phyloP scores from a whole-genome alignment of 2,797 vertebrate genomes.

The Cetoscarus ocellatus region DNA sequence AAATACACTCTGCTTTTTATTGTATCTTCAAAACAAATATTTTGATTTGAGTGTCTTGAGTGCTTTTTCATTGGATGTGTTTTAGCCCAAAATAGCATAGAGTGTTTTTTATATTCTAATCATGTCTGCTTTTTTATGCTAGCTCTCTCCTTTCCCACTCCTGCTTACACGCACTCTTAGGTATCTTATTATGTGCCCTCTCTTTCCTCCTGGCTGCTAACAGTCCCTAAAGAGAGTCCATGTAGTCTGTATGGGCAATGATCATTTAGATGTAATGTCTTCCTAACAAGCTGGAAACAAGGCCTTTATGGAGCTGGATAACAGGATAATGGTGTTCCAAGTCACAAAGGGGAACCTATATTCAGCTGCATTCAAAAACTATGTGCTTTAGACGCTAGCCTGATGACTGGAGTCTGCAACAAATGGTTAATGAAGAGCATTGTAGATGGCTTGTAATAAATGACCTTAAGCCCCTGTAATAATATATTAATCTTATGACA shows the following conservation, averaged over 20 bases:
- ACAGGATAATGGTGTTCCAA: conserved; percentile 47
- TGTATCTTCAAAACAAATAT: background rate
- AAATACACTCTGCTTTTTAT: background rate
- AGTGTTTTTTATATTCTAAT: background rate
- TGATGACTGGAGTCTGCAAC: conserved; percentile 3
- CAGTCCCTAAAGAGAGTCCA: conserved; percentile 24
- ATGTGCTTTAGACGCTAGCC: conserved; percentile 1
- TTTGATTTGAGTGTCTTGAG: background rate
- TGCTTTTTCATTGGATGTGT: background rate
- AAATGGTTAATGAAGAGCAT: background rate
- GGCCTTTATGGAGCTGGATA: conserved; percentile 52
- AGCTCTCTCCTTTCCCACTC: conserved; percentile 23
- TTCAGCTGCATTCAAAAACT: conserved; percentile 44
- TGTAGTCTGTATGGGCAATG: conserved; percentile 29
- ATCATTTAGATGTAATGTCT: conserved; percentile 55
- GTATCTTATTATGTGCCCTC: conserved; percentile 39
- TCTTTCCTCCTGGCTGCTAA: conserved; percentile 28
- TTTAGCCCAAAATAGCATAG: background rate
- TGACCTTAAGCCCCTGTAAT: background rate
- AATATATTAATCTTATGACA: background rate
- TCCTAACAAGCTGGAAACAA: conserved; percentile 62
- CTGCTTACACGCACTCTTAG: conserved; percentile 46
- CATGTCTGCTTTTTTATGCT: background rate
- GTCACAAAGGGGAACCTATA: conserved; percentile 35
- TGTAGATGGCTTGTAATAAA: conserved; percentile 7